These are phyloP conservation scores for Lasioglossum baleicum DNA, from an alignment of 1,140 invertebrate species.

Conservation along the genomic window DNA sequence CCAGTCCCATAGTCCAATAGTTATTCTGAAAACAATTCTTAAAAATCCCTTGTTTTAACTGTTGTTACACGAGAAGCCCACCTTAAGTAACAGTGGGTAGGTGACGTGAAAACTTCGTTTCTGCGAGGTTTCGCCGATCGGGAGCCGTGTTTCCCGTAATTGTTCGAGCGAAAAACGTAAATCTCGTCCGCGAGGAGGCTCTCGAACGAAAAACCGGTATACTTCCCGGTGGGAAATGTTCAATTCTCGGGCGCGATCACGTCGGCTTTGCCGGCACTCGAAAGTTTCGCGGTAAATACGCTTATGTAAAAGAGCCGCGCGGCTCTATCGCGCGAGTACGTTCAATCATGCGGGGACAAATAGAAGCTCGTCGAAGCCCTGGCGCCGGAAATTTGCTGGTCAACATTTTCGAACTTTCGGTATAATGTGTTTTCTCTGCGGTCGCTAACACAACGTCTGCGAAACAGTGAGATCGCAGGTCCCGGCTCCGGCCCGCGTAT, in stretches of 20 bases:
- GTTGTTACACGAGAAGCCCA: too few relatives aligned
- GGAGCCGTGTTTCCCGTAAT: too few relatives aligned
- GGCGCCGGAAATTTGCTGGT: conserved; percentile 4
- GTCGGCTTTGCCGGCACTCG: background rate
- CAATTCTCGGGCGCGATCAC: background rate
- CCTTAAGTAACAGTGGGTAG: too few relatives aligned
- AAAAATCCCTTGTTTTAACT: too few relatives aligned
- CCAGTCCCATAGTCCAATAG: too few relatives aligned
- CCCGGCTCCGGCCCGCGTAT: conserved; percentile 3
- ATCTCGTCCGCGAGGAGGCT: too few relatives aligned
- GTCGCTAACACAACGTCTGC: conserved; percentile 10
- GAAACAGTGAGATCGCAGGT: conserved; percentile 5
- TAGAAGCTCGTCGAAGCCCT: background rate
- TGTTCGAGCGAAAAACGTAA: too few relatives aligned
- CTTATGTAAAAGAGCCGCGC: background rate
- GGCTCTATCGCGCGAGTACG: background rate
- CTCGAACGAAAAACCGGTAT: background rate
- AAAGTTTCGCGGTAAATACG: conserved; percentile 12
- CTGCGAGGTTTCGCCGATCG: too few relatives aligned
- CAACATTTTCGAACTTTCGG: conserved; percentile 35
- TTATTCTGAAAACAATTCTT: too few relatives aligned
- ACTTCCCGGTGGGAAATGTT: background rate
- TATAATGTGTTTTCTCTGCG: conserved; percentile 33
- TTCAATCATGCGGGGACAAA: conserved; percentile 16
- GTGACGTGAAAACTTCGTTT: too few relatives aligned